Base-by-base conservation (phyloP, 1,140 invertebrate genomes). In the Gryllus bimaculatus region DNA sequence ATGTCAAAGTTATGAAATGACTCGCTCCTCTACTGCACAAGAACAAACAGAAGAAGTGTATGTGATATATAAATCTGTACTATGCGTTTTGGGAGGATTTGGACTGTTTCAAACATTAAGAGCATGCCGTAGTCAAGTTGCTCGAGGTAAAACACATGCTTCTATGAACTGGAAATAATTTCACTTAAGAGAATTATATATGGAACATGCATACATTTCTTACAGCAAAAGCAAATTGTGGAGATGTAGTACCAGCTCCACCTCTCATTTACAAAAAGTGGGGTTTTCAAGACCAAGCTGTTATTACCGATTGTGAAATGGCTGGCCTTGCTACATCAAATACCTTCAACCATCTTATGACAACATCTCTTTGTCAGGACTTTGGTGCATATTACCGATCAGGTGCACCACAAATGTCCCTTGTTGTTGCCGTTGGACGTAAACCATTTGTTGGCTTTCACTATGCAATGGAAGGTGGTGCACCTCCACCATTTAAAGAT, bases 371-470 rank as follows among this genome's bases (percentile, higher is more conserved):
- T 73, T 90, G 91, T 84, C 93, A 92, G 73, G 95, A 94, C 76
- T 93, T 92, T 85, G 90, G 90, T 84, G 91, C 91, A 20, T 81
- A 82, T 75, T 93, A 94, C 81, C 89, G 92, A 76, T 90, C 92
- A 0, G 91, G 91, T 81, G 91, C 95, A 1, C 92, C 94, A 12
- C 90, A 94, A 76, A 92, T 92, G 79, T 92, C 91, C 80, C 87
- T 96, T 49, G 92, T 97, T 76, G 83, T 96, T 21, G 92, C 92
- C 20, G 90, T 91, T n/a, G 96, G 96, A 6, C 88, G 90, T 48
- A 90, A 92, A 82, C 96, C 96, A 7, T 98, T 91, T 86, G 83
- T 96, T 81, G 95, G 93, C 15, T 96, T 96, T 86, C 95, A 96
- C 86, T 94, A 94, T 86, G 94, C 94, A 47, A 87, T 96, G 49